Conservation (phyloP, 2,797 vertebrate species). For the Pipistrellus kuhlii region DNA sequence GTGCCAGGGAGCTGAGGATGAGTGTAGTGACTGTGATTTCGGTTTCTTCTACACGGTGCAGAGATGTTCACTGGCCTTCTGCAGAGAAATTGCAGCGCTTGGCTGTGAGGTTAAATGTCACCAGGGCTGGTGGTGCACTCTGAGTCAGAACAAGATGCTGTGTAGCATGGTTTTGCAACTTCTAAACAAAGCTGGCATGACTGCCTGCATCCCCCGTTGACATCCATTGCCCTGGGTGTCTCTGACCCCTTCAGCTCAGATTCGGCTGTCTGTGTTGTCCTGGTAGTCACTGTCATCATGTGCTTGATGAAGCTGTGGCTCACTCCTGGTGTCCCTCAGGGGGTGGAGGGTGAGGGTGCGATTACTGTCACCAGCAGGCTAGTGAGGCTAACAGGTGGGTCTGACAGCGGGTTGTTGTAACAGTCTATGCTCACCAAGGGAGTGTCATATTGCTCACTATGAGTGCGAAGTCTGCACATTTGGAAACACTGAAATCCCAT, state of each 20-base stretch:
- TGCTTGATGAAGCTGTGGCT: background rate
- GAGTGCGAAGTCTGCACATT: background rate
- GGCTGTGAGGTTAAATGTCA: background rate
- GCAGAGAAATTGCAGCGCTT: background rate
- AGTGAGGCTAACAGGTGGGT: background rate
- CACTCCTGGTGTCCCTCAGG: background rate
- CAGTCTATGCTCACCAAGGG: background rate
- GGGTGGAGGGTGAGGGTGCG: accelerated
- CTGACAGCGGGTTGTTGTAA: background rate
- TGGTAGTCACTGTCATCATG: background rate
- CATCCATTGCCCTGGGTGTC: background rate
- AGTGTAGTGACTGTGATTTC: background rate
- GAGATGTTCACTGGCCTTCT: background rate
- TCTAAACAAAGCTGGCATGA: background rate
- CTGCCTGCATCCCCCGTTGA: background rate
- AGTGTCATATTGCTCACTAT: background rate
- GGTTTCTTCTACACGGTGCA: background rate
- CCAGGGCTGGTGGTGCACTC: background rate
- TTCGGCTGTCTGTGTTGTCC: background rate
- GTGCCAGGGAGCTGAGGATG: background rate
- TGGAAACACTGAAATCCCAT: background rate
- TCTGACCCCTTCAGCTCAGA: background rate
- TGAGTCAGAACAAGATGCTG: background rate
- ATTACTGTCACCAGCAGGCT: background rate
- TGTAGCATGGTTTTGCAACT: accelerated